Evolutionary conservation across 2,113 vertebrate genomes (phyloP), one percentile per base, ranked within the genome.

Genomic region (Microcebus tavaratra): DNA sequence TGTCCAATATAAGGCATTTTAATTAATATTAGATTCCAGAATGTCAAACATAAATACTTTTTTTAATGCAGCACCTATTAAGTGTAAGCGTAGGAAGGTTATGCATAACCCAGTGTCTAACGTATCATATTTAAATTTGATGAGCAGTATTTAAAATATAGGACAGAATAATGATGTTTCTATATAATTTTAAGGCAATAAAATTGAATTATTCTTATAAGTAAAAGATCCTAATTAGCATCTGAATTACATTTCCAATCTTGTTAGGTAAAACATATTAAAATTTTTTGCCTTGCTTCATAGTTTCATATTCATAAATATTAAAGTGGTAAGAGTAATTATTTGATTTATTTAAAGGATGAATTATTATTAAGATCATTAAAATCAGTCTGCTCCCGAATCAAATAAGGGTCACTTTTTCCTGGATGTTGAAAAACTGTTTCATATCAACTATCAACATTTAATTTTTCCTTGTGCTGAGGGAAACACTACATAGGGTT

Each of bases 211-310:
- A 80, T 73, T 93, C n/a, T 92, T 78, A 75, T 29, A 87, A 55
- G 53, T 96, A 83, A 96, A 92, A 79, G 42, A 72, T 68, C 25
- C 20, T 92, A 90, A 88, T 94, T 36, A 67, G 12, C n/a, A 84
- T 92, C 55, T 84, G 57, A 97, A 92, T 86, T 90, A 87, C 12
- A 90, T 90, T 68, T 79, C 39, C 23, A 76, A 59, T 91, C 14
- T 29, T 94, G 20, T 90, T 79, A 90, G 48, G 11, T 90, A 79
- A 92, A 92, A 87, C 75, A 63, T 82, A 86, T 73, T 92, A 31
- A 2, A 80, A 34, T 81, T 94, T 79, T 2, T 48, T 68, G 67
- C 79, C 55, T 45, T 50, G 17, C 23, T 82, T 73, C 76, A 94
- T 80, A 48, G 61, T 90, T 88, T 89, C 15, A 83, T 9, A 63